Conservation (phyloP, 92 coral and sea anemone species). For the Epizoanthus ramosus region DNA sequence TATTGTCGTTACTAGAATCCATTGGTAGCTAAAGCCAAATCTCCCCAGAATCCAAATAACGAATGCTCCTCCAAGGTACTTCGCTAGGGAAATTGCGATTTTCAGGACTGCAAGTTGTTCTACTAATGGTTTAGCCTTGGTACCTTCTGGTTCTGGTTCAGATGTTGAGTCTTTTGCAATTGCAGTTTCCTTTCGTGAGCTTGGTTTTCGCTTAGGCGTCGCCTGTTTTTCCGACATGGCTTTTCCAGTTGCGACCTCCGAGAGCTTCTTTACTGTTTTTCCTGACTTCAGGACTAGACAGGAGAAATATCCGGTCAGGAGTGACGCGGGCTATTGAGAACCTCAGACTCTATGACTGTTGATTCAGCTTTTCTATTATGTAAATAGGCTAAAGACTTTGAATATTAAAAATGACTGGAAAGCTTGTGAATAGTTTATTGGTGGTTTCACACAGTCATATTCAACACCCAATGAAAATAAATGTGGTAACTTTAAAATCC, state of each 20-base stretch:
- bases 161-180: background rate
- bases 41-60: constrained; percentile 71
- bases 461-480: background rate
- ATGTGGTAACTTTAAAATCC: background rate
- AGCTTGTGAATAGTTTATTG: background rate
- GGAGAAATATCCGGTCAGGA: constrained; percentile 7
- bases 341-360: background rate
- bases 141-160: background rate
- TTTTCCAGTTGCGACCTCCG: background rate
- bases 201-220: background rate
- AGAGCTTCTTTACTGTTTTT: background rate
- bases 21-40: constrained; percentile 72
- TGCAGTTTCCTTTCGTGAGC: background rate
- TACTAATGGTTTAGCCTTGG: constrained; percentile 8
- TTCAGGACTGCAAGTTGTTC: constrained; percentile 50
- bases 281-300: background rate
- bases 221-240: constrained; percentile 15
- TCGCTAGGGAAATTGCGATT: constrained; percentile 53
- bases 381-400: background rate
- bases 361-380: constrained; percentile 20
- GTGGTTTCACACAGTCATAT: background rate
- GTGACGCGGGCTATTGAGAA: background rate
- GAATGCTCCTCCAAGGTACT: constrained; percentile 66
- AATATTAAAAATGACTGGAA: background rate
- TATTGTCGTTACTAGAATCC: constrained; percentile 62